Conservation (phyloP, 2,888 invertebrate genomes). For the Lydus trimaculatus region DNA sequence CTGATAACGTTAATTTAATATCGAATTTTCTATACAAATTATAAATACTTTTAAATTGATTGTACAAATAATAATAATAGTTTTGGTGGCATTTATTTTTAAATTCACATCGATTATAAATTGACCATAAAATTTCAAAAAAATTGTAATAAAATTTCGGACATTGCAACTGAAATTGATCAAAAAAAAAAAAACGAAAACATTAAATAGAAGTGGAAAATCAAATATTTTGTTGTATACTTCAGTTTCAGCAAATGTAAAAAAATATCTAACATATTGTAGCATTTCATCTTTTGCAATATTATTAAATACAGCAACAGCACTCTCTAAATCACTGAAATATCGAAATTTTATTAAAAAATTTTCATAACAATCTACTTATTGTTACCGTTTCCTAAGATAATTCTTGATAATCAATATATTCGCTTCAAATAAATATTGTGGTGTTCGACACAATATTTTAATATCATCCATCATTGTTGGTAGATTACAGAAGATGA, state of each 20-base stretch:
- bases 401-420: slow-evolving; percentile 50
- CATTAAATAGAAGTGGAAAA: background rate
- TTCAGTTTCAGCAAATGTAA: slow-evolving; percentile 22
- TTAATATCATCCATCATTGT: slow-evolving; percentile 57
- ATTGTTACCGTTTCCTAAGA: slow-evolving; percentile 47
- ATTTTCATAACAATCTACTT: slow-evolving; percentile 47
- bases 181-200: background rate
- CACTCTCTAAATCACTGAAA: slow-evolving; percentile 49
- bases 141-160: background rate
- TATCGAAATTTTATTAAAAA: no score
- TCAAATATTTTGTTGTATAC: slow-evolving; percentile 26
- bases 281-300: slow-evolving; percentile 15
- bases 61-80: background rate
- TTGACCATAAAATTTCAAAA: background rate
- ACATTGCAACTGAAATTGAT: background rate
- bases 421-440: slow-evolving; percentile 48
- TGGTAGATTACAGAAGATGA: slow-evolving; percentile 53
- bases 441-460: slow-evolving; percentile 39
- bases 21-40: slow-evolving; percentile 14
- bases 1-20: background rate
- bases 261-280: slow-evolving; percentile 21
- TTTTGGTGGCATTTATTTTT: background rate
- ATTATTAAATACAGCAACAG: slow-evolving; percentile 32
- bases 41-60: slow-evolving; percentile 7
- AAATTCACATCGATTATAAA: slow-evolving; percentile 2